Evolutionary conservation across 2,888 invertebrate genomes (phyloP).

Genomic region (Lymantria dispar): DNA sequence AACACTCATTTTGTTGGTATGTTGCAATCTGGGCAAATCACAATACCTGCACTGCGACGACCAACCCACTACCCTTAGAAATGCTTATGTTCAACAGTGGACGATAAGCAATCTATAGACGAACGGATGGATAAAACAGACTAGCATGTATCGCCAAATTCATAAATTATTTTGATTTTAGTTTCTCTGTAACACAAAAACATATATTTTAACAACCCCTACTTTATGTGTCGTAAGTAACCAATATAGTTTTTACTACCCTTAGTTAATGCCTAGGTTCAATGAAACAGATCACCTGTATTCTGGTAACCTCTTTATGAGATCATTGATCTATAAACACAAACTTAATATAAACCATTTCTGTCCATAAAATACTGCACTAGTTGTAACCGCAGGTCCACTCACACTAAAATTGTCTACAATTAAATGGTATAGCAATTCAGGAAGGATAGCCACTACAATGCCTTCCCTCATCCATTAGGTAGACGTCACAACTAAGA

Average conservation of each 20-base stretch:
- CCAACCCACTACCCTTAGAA: neutral
- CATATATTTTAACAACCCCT: neutral
- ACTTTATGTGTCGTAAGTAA: neutral
- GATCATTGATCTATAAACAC: neutral
- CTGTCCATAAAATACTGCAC: too few relatives aligned
- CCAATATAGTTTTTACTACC: neutral
- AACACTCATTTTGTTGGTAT: too few relatives aligned
- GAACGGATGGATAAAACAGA: neutral
- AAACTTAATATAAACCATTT: neutral
- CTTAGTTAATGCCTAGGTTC: neutral
- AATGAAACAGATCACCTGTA: neutral
- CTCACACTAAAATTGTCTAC: too few relatives aligned
- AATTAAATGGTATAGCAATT: too few relatives aligned
- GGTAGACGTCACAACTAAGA: too few relatives aligned
- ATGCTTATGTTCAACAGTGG: neutral
- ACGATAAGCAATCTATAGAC: neutral
- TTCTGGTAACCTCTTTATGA: neutral
- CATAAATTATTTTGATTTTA: too few relatives aligned
- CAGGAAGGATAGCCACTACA: too few relatives aligned
- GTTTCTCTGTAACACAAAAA: too few relatives aligned
- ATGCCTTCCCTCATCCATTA: too few relatives aligned
- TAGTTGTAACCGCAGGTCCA: too few relatives aligned
- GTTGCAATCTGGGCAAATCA: too few relatives aligned
- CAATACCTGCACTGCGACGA: neutral
- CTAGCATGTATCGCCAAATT: too few relatives aligned